Evolutionary conservation across 2,113 vertebrate genomes (phyloP).

Genomic region (Megaceryle maxima): DNA sequence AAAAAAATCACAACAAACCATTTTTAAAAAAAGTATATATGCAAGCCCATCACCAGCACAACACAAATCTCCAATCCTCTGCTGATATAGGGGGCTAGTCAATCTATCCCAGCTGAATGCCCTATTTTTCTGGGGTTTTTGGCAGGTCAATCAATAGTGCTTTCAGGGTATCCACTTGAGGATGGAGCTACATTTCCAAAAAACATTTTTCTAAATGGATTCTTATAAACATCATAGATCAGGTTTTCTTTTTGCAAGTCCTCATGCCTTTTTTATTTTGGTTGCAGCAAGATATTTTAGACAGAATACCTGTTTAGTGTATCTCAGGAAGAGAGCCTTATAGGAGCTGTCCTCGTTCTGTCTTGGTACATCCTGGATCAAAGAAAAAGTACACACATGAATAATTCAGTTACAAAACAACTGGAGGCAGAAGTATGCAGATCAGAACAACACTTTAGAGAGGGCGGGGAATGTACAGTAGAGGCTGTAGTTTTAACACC

Average conservation of each 20-base stretch:
- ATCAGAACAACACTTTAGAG: not conserved
- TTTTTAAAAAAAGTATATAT: not conserved
- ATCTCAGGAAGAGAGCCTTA: slow-evolving; percentile 62
- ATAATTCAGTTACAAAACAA: slow-evolving; percentile 7
- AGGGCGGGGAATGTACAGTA: not conserved
- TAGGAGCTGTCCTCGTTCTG: slow-evolving; percentile 37
- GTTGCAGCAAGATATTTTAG: not conserved
- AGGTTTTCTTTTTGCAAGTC: not conserved
- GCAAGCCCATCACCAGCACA: not conserved
- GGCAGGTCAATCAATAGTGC: slow-evolving; percentile 8
- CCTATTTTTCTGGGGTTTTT: not conserved
- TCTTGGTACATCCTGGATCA: slow-evolving; percentile 51
- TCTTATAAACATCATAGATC: not conserved
- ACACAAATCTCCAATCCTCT: not conserved
- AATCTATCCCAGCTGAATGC: not conserved
- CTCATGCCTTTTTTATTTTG: not conserved
- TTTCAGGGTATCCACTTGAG: slow-evolving; percentile 11
- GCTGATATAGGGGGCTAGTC: not conserved
- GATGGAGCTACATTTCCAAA: not conserved
- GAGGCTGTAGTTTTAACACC: not conserved
- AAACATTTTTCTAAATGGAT: not conserved
- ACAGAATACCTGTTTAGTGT: slow-evolving; percentile 66
- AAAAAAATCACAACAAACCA: too few relatives aligned
- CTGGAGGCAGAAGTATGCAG: not conserved
- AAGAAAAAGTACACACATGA: slow-evolving; percentile 4